Evolutionary conservation across 2,888 invertebrate genomes (phyloP).

Genomic region (Drosophila falleni): DNA sequence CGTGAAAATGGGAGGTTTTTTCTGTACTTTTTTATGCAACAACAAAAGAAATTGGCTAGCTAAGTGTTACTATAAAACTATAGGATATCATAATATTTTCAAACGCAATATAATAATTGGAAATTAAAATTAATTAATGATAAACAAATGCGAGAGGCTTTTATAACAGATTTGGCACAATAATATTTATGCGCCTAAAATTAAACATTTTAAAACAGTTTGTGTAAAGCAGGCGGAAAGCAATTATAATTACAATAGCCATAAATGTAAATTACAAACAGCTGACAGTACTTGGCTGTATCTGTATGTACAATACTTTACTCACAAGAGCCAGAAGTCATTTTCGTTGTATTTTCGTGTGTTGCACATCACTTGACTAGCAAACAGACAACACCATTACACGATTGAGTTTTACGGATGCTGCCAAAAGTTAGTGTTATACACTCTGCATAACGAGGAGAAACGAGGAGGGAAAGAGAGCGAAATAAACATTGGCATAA

Average conservation of each 20-base stretch:
- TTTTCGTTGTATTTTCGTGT: conserved; percentile 41
- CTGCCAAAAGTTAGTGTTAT: conserved; percentile 65
- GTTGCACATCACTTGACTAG: conserved; percentile 31
- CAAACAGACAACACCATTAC: conserved; percentile 20
- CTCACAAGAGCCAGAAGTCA: conserved; percentile 18
- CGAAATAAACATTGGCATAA: conserved; percentile 55
- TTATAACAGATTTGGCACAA: conserved; percentile 12
- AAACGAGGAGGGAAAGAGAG: neutral
- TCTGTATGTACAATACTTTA: conserved; percentile 16
- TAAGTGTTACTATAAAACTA: neutral
- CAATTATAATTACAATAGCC: conserved; percentile 73
- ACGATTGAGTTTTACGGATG: conserved; percentile 38
- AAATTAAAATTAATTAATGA: conserved; percentile 48
- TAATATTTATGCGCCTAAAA: conserved; percentile 38
- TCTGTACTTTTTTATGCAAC: neutral
- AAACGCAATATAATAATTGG: conserved; percentile 3
- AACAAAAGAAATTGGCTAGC: conserved; percentile 6
- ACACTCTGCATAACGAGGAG: conserved; percentile 46
- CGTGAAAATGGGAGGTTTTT: too few relatives aligned
- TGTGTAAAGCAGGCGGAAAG: conserved; percentile 29
- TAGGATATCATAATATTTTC: conserved; percentile 17
- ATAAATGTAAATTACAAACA: conserved; percentile 70
- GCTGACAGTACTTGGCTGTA: conserved; percentile 7
- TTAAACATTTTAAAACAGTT: conserved; percentile 15
- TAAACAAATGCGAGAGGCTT: conserved; percentile 31